Conservation (phyloP, 2,113 vertebrate species). For the Chrysochloris asiatica region DNA sequence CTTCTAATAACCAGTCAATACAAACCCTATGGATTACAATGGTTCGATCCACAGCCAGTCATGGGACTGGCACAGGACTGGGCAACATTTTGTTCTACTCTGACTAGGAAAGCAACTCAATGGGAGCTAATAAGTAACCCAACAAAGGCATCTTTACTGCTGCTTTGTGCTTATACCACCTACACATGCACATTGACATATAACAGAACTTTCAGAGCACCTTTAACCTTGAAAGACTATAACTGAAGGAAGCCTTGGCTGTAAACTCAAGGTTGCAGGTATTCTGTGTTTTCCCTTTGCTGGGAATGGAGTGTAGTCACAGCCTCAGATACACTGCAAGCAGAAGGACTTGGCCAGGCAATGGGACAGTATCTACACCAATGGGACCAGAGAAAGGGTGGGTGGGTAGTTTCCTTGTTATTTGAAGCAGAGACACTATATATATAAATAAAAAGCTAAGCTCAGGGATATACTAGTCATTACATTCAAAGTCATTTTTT, state of each 20-base stretch:
- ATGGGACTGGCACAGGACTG: background rate
- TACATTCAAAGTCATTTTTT: slow-evolving; percentile 67
- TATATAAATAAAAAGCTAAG: slow-evolving; percentile 75
- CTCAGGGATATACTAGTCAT: slow-evolving; percentile 68
- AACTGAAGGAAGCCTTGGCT: background rate
- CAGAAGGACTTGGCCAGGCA: no score
- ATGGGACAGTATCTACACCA: no score
- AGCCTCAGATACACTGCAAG: background rate
- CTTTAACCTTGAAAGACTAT: background rate
- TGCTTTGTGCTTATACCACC: background rate
- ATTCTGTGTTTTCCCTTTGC: background rate
- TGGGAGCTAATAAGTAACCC: background rate
- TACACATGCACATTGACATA: no score
- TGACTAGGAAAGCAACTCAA: background rate
- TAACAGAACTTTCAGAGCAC: background rate
- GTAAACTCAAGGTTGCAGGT: background rate
- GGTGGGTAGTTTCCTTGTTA: slow-evolving; percentile 58
- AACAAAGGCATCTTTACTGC: fast-evolving
- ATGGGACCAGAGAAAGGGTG: background rate
- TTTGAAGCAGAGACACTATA: slow-evolving; percentile 64
- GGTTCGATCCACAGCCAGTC: background rate
- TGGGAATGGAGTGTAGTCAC: background rate
- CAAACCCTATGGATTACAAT: background rate
- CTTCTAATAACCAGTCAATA: background rate
- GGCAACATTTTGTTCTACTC: background rate